phyloP scores from a whole-genome alignment of 1,140 invertebrate genomes.

The Lepidurus apus region DNA sequence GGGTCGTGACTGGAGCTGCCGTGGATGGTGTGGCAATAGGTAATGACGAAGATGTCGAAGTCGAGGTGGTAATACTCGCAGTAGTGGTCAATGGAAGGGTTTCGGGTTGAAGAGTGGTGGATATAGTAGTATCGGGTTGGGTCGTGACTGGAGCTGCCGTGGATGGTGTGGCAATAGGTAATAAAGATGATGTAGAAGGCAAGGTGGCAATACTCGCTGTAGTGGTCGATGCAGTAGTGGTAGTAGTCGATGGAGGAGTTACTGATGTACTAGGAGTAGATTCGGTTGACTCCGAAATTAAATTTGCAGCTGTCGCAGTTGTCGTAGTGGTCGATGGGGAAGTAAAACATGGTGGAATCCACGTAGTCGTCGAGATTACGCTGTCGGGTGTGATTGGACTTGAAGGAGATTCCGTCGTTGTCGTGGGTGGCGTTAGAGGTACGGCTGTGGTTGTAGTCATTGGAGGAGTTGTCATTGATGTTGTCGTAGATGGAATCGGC shows the following conservation, averaged over 20 bases:
- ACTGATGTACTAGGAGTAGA: neutral
- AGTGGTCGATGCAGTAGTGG: neutral
- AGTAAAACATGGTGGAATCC: neutral
- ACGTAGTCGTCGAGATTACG: neutral
- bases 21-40: neutral
- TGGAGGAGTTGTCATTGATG: neutral
- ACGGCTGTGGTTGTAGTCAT: neutral
- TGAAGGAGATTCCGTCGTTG: neutral
- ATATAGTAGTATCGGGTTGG: neutral
- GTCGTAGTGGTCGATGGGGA: neutral
- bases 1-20: neutral
- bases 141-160: slow-evolving; percentile 9
- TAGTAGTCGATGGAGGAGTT: neutral
- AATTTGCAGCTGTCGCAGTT: neutral
- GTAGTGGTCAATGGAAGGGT: neutral
- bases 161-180: neutral
- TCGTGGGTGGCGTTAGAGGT: neutral
- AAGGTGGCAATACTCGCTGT: neutral
- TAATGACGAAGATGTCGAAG: neutral
- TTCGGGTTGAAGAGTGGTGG: neutral
- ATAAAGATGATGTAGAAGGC: neutral
- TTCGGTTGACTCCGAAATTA: neutral
- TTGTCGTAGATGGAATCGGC: neutral
- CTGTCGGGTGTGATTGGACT: neutral
- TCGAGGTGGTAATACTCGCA: no score